phyloP scores from a whole-genome alignment of 2,888 invertebrate genomes.

The Antitype chi region DNA sequence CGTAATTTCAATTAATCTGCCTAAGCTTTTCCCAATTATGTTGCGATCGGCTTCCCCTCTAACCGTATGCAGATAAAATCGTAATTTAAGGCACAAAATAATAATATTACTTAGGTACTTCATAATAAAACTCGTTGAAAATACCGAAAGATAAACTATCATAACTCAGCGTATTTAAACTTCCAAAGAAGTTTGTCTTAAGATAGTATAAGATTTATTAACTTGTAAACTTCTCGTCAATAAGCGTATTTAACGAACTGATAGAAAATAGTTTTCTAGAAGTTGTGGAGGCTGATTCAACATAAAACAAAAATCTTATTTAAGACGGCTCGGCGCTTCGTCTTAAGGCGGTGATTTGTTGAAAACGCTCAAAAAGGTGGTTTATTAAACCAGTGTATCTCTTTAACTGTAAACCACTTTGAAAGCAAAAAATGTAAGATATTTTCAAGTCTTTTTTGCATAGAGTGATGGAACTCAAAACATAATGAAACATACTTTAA shows the following conservation, averaged over 20 bases:
- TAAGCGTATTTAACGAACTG: constrained; percentile 71
- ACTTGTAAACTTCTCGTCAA: constrained; percentile 63
- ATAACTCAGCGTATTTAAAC: constrained; percentile 23
- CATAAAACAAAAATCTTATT: constrained; percentile 83
- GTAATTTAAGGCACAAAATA: neutral
- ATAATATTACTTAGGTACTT: neutral
- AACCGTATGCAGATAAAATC: no score
- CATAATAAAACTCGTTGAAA: neutral
- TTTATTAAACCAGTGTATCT: no score
- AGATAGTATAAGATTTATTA: constrained; percentile 60
- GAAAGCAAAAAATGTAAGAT: no score
- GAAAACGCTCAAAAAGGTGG: no score
- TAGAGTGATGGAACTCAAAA: no score
- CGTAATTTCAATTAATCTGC: no score
- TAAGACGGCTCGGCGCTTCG: constrained; percentile 73
- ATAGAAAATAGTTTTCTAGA: constrained; percentile 73
- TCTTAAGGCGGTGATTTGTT: no score
- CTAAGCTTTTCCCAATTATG: no score
- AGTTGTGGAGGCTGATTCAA: constrained; percentile 76
- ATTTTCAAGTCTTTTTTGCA: no score
- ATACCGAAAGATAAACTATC: constrained; percentile 26
- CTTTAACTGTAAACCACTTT: no score
- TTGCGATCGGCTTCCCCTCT: no score
- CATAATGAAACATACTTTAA: no score
- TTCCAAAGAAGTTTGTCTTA: constrained; percentile 37